phyloP scores from a whole-genome alignment of 2,888 invertebrate species.

The Melanchra persicariae region DNA sequence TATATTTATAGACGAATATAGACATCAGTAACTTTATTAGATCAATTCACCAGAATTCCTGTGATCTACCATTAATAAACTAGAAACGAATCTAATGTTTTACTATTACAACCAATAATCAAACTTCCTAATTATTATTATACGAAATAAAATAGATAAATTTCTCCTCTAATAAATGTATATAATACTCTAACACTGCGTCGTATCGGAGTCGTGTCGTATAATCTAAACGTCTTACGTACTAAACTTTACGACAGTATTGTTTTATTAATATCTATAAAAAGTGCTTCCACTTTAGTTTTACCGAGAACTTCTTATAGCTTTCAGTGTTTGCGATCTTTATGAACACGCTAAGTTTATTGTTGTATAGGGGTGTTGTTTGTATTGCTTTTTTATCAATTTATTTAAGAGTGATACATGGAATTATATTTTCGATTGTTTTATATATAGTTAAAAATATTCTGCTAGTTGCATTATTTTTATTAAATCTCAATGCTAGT shows the following conservation, averaged over 20 bases:
- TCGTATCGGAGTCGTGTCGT: constrained; percentile 71
- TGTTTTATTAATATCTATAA: constrained; percentile 90
- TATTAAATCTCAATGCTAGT: no score
- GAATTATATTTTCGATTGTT: constrained; percentile 2
- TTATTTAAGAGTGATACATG: constrained; percentile 30
- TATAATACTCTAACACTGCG: constrained; percentile 46
- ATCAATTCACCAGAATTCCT: constrained; percentile 50
- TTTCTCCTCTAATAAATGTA: constrained; percentile 49
- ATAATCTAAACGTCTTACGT: constrained; percentile 62
- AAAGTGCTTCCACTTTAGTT: constrained; percentile 83
- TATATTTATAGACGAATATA: constrained; percentile 30
- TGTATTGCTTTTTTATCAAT: constrained; percentile 41
- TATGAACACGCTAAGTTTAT: constrained; percentile 83
- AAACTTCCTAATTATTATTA: constrained; percentile 62
- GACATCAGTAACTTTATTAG: constrained; percentile 38
- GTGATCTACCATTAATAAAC: constrained; percentile 41
- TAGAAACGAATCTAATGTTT: constrained; percentile 45
- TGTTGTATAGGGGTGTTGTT: constrained; percentile 55
- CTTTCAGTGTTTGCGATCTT: constrained; percentile 79
- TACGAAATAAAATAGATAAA: constrained; percentile 48
- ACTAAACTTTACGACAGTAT: constrained; percentile 85
- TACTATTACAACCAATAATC: constrained; percentile 49
- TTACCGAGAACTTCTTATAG: constrained; percentile 80
- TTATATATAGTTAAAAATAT: background rate
- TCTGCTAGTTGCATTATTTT: no score